These are phyloP conservation scores for Listronotus oregonensis DNA, from an alignment of 1,140 invertebrate species.

Conservation along the genomic window DNA sequence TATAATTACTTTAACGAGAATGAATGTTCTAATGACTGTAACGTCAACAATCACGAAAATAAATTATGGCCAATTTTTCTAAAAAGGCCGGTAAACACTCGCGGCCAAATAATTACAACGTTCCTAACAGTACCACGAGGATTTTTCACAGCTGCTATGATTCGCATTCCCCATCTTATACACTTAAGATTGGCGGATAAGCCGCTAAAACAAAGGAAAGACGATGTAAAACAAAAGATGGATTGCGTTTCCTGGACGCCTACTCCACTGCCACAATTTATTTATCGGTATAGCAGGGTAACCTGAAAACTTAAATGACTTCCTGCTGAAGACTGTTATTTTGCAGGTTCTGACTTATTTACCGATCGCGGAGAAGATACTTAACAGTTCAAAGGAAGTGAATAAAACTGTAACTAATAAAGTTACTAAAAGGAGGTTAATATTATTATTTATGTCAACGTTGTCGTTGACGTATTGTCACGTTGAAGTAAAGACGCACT, in stretches of 20 bases:
- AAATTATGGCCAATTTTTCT: constrained; percentile 2
- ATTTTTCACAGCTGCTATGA: constrained; percentile 5
- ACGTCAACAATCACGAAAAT: neutral
- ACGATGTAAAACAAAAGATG: constrained; percentile 24
- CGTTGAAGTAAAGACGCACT: no score
- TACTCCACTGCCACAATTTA: constrained; percentile 30
- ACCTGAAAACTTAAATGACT: constrained; percentile 18
- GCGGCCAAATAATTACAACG: constrained; percentile 27
- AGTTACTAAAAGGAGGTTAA: no score
- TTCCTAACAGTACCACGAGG: constrained; percentile 23
- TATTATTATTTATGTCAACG: no score
- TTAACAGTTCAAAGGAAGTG: no score
- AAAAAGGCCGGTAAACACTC: neutral
- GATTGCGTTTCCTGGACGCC: constrained; percentile 32
- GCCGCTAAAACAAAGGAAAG: constrained; percentile 17
- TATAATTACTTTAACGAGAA: no score
- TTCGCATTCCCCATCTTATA: constrained; percentile 21
- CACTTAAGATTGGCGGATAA: constrained; percentile 29
- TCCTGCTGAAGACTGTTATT: constrained; percentile 4
- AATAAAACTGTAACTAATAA: no score
- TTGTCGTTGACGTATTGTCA: no score
- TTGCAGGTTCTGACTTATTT: constrained; percentile 1
- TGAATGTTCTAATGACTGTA: neutral
- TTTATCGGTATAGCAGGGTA: constrained; percentile 20
- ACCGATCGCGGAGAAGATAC: no score